These are phyloP conservation scores for Callyntrura guangdongensis DNA, from an alignment of 2,888 invertebrate genomes.

Conservation along the genomic window DNA sequence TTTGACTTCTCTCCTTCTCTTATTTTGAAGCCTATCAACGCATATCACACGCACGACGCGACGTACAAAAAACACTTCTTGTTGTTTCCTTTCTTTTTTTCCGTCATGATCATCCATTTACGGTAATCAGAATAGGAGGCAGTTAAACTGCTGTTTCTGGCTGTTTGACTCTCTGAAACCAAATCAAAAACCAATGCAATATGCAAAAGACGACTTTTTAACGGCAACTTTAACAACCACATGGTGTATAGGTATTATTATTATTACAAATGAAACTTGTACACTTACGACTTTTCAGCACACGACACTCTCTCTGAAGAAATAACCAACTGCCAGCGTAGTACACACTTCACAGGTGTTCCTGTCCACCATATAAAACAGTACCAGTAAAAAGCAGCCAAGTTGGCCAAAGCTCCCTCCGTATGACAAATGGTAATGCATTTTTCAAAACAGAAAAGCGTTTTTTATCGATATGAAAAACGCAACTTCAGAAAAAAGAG, in stretches of 20 bases:
- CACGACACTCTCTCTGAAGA: neutral
- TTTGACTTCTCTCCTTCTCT: neutral
- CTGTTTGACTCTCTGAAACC: neutral
- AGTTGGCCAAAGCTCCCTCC: neutral
- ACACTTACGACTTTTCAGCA: neutral
- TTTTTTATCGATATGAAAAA: constrained; percentile 34
- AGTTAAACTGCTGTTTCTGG: neutral
- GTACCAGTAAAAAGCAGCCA: neutral
- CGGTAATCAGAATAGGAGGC: constrained; percentile 53
- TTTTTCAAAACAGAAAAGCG: constrained; percentile 34
- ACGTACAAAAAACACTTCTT: neutral
- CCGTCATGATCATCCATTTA: constrained; percentile 60
- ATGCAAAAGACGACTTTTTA: constrained; percentile 39
- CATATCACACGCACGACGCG: constrained; percentile 8
- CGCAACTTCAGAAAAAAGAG: neutral
- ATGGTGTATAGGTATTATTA: neutral
- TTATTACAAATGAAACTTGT: too few relatives aligned
- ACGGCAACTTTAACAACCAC: neutral
- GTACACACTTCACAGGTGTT: constrained; percentile 67
- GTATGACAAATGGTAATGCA: constrained; percentile 52
- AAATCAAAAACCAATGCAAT: constrained; percentile 35
- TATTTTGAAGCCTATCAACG: neutral
- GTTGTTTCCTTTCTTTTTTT: constrained; percentile 27
- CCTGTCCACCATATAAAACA: neutral
- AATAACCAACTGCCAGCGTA: neutral